Conservation (phyloP, 2,113 vertebrate genomes). For the Anoplopoma fimbria region DNA sequence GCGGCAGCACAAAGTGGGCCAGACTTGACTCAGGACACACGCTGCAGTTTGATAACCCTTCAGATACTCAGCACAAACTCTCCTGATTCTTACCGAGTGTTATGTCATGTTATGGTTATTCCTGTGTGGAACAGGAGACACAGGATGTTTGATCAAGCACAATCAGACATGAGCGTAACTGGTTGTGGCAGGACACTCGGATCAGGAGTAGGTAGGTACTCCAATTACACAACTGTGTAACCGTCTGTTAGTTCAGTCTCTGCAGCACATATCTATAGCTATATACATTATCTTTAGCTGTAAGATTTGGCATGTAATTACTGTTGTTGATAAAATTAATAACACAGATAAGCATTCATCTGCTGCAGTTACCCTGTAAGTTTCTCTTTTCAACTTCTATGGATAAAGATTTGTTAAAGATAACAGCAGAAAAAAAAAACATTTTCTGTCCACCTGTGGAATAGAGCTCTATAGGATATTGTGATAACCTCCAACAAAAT, state of each 20-base stretch:
- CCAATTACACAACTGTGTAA: slow-evolving; percentile 37
- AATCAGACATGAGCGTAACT: not conserved
- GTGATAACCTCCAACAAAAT: not conserved
- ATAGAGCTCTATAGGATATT: not conserved
- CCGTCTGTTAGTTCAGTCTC: slow-evolving; percentile 40
- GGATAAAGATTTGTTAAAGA: not conserved
- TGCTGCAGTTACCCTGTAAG: not conserved
- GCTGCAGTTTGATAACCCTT: slow-evolving; percentile 42
- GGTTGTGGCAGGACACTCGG: slow-evolving; percentile 37
- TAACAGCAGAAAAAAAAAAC: not conserved
- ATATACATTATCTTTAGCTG: not conserved
- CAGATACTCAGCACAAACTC: slow-evolving; percentile 32
- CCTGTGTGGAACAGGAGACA: slow-evolving; percentile 5
- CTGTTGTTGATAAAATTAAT: not conserved
- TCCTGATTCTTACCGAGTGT: slow-evolving; percentile 13
- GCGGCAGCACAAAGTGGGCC: slow-evolving; percentile 70
- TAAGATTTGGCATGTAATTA: not conserved
- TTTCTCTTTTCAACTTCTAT: not conserved
- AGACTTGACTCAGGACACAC: slow-evolving; percentile 34
- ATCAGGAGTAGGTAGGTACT: slow-evolving; percentile 46
- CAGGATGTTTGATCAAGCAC: slow-evolving; percentile 34
- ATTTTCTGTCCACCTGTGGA: not conserved
- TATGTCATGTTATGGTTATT: slow-evolving; percentile 23
- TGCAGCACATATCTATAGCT: slow-evolving; percentile 11
- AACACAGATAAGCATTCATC: not conserved